Evolutionary conservation across 2,113 vertebrate species (phyloP).

Genomic region (Boleophthalmus pectinirostris): DNA sequence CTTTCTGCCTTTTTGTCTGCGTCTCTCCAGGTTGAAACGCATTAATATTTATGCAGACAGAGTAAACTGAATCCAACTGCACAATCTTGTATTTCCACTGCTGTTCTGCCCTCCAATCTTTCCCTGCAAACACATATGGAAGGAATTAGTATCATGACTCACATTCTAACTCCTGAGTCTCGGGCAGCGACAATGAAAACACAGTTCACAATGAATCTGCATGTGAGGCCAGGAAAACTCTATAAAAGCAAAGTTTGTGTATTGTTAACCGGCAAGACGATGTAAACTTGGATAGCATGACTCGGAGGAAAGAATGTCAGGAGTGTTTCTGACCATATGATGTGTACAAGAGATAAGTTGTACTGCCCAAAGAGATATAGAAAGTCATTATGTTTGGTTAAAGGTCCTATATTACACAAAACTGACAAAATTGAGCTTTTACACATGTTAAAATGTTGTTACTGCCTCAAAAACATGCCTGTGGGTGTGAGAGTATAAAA

Average conservation of each 20-base stretch:
- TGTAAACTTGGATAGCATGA: neutral
- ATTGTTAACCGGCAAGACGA: constrained; percentile 7
- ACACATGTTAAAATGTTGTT: too few species aligned
- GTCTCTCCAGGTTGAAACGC: neutral
- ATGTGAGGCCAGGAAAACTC: constrained; percentile 31
- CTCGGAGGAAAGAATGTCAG: neutral
- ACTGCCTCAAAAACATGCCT: too few species aligned
- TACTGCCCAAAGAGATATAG: too few species aligned
- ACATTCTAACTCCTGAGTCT: constrained; percentile 60
- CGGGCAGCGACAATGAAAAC: constrained; percentile 74
- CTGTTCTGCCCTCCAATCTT: too few species aligned
- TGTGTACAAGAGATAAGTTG: too few species aligned
- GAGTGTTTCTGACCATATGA: too few species aligned
- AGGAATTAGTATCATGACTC: constrained; percentile 79
- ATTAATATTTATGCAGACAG: neutral
- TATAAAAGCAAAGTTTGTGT: constrained; percentile 26
- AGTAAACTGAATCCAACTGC: constrained; percentile 58
- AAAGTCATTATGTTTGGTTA: too few species aligned
- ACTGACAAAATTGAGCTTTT: too few species aligned
- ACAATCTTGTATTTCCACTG: constrained; percentile 28
- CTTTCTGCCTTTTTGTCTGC: too few species aligned
- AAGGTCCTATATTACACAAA: too few species aligned
- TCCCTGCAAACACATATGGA: too few species aligned
- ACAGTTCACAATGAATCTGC: constrained; percentile 49
- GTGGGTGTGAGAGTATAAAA: too few species aligned